These are phyloP conservation scores for Drosophila mojavensis DNA, from an alignment of 1,140 invertebrate genomes.

Conservation along the genomic window DNA sequence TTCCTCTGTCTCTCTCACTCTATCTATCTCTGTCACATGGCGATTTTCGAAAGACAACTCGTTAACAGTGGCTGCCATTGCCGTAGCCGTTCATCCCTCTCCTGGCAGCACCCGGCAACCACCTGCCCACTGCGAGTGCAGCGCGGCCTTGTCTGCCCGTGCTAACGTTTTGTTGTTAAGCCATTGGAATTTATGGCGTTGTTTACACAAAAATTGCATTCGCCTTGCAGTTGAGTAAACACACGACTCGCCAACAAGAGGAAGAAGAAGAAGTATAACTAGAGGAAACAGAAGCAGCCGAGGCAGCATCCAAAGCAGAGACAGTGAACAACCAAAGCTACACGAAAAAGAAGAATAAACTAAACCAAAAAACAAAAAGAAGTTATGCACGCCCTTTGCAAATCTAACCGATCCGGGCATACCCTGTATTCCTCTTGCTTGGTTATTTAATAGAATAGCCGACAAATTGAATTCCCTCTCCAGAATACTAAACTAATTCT, in stretches of 20 bases:
- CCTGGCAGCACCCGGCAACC: neutral
- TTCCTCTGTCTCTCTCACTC: neutral
- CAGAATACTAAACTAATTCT: too few relatives aligned
- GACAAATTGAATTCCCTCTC: too few relatives aligned
- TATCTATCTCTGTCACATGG: neutral
- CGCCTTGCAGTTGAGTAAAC: constrained; percentile 80
- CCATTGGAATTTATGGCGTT: constrained; percentile 81
- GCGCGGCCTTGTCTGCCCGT: constrained; percentile 65
- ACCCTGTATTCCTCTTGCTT: too few relatives aligned
- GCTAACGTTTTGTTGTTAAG: constrained; percentile 76
- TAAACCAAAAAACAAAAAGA: neutral
- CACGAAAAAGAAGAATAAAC: neutral
- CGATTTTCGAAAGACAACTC: constrained; percentile 35
- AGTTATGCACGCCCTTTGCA: too few relatives aligned
- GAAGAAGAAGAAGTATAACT: constrained; percentile 21
- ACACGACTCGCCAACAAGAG: constrained; percentile 29
- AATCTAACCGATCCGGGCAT: too few relatives aligned
- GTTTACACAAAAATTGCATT: constrained; percentile 82
- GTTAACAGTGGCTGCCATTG: constrained; percentile 24
- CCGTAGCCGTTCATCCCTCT: neutral
- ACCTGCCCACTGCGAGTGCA: constrained; percentile 20
- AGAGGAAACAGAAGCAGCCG: neutral
- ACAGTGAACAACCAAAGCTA: constrained; percentile 16
- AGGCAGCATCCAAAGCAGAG: constrained; percentile 31
- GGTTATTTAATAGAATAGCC: too few relatives aligned